Conservation (phyloP, 2,797 vertebrate species). For the Steatocranus sp. region DNA sequence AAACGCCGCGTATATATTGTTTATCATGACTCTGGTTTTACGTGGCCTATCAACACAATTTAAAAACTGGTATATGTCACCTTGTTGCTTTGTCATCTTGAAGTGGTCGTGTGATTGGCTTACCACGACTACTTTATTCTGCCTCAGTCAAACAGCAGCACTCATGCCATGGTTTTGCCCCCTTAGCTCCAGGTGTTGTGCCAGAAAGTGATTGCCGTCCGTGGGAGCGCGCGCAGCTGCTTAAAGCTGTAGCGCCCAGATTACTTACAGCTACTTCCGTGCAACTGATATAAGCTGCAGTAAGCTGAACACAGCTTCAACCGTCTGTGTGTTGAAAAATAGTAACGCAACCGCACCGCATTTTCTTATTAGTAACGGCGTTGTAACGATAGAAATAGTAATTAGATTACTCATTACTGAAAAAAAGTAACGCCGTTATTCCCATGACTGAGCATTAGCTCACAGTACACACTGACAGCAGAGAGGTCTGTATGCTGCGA, state of each 20-base stretch:
- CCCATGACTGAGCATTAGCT: not conserved
- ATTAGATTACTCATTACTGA: not conserved
- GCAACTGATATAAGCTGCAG: fast-evolving
- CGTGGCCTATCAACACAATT: not conserved
- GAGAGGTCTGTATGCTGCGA: not conserved
- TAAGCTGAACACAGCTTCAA: not conserved
- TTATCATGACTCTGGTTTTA: not conserved
- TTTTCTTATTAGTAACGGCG: not conserved
- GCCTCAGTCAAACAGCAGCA: too few relatives aligned
- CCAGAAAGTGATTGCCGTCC: too few relatives aligned
- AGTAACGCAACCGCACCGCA: fast-evolving
- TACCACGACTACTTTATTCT: not conserved
- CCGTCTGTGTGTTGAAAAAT: not conserved
- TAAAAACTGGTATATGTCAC: not conserved
- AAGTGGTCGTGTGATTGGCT: not conserved
- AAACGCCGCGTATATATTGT: fast-evolving
- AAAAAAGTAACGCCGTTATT: not conserved
- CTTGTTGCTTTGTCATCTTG: not conserved
- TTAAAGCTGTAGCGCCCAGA: too few relatives aligned
- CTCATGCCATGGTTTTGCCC: not conserved
- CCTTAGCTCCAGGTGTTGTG: not conserved
- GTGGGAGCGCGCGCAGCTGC: too few relatives aligned
- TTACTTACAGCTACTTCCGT: not conserved
- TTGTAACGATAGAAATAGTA: not conserved
- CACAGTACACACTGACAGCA: not conserved